Conservation (phyloP, 2,888 invertebrate genomes). For the Polietes domitor region DNA sequence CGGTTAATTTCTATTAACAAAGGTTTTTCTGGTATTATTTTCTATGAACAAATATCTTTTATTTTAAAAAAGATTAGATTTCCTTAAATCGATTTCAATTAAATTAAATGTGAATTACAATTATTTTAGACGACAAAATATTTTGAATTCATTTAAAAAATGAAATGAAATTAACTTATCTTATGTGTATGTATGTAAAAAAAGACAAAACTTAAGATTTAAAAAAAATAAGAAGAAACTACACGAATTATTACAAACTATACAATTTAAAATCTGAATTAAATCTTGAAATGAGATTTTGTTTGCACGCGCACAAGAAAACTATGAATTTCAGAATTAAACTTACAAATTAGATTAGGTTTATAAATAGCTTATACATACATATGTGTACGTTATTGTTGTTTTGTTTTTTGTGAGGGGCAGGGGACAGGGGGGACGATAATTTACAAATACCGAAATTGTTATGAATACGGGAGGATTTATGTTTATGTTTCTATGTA, state of each 20-base stretch:
- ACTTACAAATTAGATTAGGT: constrained; percentile 39
- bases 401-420: constrained; percentile 15
- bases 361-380: constrained; percentile 59
- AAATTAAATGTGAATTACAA: constrained; percentile 53
- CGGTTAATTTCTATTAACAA: constrained; percentile 56
- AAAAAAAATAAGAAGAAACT: constrained; percentile 29
- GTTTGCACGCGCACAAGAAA: constrained; percentile 2
- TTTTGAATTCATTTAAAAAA: constrained; percentile 45
- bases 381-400: constrained; percentile 42
- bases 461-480: neutral
- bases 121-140: constrained; percentile 40
- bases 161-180: constrained; percentile 42
- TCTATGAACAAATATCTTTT: constrained; percentile 50
- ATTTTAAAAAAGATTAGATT: constrained; percentile 43
- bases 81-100: constrained; percentile 30
- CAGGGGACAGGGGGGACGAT: neutral
- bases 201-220: neutral
- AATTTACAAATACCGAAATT: constrained; percentile 30
- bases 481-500: neutral
- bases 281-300: constrained; percentile 45
- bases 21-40: constrained; percentile 40
- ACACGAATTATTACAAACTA: constrained; percentile 61
- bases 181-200: neutral
- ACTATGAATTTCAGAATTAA: constrained; percentile 31
- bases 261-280: constrained; percentile 60